Evolutionary conservation across 2,797 vertebrate species (phyloP), one percentile per base, ranked within the genome.

Genomic region (Podargus strigoides): DNA sequence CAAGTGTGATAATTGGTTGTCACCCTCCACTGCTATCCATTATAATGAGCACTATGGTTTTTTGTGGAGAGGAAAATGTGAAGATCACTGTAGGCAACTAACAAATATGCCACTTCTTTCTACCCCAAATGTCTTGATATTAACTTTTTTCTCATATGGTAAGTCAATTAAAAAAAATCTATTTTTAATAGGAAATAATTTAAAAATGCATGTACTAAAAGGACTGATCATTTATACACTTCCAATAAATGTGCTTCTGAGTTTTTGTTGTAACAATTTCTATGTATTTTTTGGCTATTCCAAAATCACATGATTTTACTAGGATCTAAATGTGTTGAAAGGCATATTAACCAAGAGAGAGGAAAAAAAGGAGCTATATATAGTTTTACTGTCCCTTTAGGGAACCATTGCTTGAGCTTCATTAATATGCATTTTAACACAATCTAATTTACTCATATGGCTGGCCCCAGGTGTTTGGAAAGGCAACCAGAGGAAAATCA

Each of bases 341-440:
- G 87, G 78, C 95, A 93, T 73, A 94, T 82, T 95, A 93, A 92
- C 69, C 53, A 95, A 95, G 85, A 78, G 62, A 93, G 23, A 34
- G 72, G 47, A 7, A 91, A 89, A 93, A 95, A 94, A 64, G 30
- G 84, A 93, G 90, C 77, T 95, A 95, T 94, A 93, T 93, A 83
- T 93, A 97, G 95, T 94, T 95, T 92, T 91, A 95, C 92, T 96
- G 87, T 94, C 82, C 96, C 96, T 89, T 95, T 94, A 94, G 94
- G 97, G 92, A 95, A 83, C 60, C 89, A 93, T 96, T 94, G 85
- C 92, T 96, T 96, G 90, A 97, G 94, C 95, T 97, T 97, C 96
- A 97, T 98, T 98, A 97, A 96, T 97, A 98, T 97, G 94, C 94
- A 97, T 95, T 97, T 97, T 97, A 97, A 78, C 94, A 97, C 95